A percentile compares a stretch with the other conserved stretches of the same genome.
Evolutionary conservation across 2,113 vertebrate species (phyloP).

Genomic region (Clupea harengus): DNA sequence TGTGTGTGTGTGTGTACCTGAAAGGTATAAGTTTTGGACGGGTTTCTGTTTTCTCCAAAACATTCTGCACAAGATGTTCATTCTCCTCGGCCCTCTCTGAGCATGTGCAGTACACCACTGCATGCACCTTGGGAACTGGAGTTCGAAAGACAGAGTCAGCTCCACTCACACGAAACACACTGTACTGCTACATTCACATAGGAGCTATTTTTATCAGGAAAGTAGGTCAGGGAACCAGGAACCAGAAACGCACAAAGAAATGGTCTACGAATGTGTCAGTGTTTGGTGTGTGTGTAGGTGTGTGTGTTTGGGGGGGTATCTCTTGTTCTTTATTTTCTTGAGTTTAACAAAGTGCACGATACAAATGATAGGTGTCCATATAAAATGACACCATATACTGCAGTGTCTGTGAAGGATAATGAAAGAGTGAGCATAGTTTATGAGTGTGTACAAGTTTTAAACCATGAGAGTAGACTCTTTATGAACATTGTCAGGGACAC

Average conservation of each 20-base stretch:
- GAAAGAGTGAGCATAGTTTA: background rate
- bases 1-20: constrained; percentile 68
- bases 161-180: background rate
- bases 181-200: too few relatives aligned
- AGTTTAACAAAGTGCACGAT: background rate
- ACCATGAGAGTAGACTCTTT: background rate
- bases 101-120: constrained; percentile 89
- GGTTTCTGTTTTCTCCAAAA: constrained; percentile 68
- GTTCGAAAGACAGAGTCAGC: constrained; percentile 21
- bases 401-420: background rate
- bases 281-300: background rate
- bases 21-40: constrained; percentile 74
- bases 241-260: background rate
- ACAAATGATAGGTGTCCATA: background rate
- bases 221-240: background rate
- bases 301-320: background rate
- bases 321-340: too few relatives aligned
- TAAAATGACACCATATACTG: background rate
- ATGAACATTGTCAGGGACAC: background rate
- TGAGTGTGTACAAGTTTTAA: constrained; percentile 17
- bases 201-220: background rate
- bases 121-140: constrained; percentile 82
- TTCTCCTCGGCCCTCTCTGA: constrained; percentile 89
- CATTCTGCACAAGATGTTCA: constrained; percentile 80
- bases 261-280: too few relatives aligned